Conservation (phyloP, 2,113 vertebrate genomes). For the Xyliphius kryptos region DNA sequence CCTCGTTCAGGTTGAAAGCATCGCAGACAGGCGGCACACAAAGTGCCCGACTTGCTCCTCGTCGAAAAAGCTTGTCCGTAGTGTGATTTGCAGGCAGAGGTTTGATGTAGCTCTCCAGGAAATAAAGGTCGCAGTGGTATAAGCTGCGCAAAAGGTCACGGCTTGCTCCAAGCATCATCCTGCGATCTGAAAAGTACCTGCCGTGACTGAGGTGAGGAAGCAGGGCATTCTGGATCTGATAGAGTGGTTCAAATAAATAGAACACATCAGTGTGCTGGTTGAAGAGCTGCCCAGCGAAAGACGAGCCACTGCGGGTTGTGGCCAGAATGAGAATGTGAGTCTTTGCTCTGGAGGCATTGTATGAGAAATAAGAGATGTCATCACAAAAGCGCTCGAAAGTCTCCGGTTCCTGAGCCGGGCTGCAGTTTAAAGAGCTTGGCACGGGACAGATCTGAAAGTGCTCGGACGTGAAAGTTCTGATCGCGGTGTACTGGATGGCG, state of each 20-base stretch:
- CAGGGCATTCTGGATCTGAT: conserved; percentile 83
- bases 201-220: conserved; percentile 80
- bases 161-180: conserved; percentile 84
- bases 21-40: conserved; percentile 78
- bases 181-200: conserved; percentile 68
- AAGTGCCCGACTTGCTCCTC: conserved; percentile 84
- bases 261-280: conserved; percentile 92
- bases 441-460: conserved; percentile 74
- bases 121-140: conserved; percentile 83
- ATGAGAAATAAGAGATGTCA: conserved; percentile 64
- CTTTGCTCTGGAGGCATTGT: conserved; percentile 70
- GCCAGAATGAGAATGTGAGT: conserved; percentile 88
- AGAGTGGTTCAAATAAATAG: conserved; percentile 92
- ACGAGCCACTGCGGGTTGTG: conserved; percentile 87
- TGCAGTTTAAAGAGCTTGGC: conserved; percentile 65
- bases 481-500: conserved; percentile 88
- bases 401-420: conserved; percentile 63
- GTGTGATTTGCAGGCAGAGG: conserved; percentile 81
- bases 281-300: conserved; percentile 88
- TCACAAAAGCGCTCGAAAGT: conserved; percentile 66
- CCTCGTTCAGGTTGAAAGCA: conserved; percentile 56
- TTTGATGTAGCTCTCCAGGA: conserved; percentile 88
- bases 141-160: conserved; percentile 83
- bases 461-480: conserved; percentile 82
- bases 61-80: conserved; percentile 81